Percentiles rank a stretch among this genome's conserved stretches.
These are phyloP conservation scores for Melinopterus prodromus DNA, from an alignment of 2,888 invertebrate species.

Conservation along the genomic window DNA sequence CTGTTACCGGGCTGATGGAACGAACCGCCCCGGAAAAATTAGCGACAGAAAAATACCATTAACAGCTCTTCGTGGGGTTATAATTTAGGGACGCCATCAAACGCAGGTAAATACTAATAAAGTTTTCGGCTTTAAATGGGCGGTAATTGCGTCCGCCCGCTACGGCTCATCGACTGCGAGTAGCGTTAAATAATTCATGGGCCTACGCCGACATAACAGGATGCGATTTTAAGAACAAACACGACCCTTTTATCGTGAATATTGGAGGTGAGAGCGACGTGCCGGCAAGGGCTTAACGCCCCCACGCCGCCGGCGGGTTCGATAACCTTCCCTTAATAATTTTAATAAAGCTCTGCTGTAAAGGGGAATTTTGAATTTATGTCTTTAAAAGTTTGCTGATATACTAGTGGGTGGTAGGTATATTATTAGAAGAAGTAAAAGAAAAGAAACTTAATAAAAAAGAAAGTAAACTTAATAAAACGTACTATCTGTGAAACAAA, in stretches of 20 bases:
- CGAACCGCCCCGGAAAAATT: slow-evolving; percentile 32
- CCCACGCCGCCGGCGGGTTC: not conserved
- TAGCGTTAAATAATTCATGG: not conserved
- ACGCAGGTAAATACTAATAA: slow-evolving; percentile 4
- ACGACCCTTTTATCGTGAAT: not conserved
- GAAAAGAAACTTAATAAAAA: too few species aligned
- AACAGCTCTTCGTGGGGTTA: not conserved
- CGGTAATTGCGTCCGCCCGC: not conserved
- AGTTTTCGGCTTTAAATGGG: slow-evolving; percentile 13
- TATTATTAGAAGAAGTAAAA: too few species aligned
- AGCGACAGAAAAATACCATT: slow-evolving; percentile 43
- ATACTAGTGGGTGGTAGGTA: too few species aligned
- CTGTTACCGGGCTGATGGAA: not conserved
- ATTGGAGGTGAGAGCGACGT: not conserved
- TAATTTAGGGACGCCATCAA: not conserved
- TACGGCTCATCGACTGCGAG: not conserved
- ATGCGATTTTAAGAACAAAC: slow-evolving; percentile 4
- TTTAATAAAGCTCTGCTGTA: not conserved
- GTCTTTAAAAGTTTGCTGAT: not conserved
- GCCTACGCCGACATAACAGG: slow-evolving; percentile 4
- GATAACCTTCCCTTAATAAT: not conserved
- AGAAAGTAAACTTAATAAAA: too few species aligned
- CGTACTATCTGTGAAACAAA: too few species aligned
- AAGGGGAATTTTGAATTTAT: not conserved
- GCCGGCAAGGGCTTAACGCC: not conserved